Conservation (phyloP, 2,113 vertebrate species). For the Cathartes aura region DNA sequence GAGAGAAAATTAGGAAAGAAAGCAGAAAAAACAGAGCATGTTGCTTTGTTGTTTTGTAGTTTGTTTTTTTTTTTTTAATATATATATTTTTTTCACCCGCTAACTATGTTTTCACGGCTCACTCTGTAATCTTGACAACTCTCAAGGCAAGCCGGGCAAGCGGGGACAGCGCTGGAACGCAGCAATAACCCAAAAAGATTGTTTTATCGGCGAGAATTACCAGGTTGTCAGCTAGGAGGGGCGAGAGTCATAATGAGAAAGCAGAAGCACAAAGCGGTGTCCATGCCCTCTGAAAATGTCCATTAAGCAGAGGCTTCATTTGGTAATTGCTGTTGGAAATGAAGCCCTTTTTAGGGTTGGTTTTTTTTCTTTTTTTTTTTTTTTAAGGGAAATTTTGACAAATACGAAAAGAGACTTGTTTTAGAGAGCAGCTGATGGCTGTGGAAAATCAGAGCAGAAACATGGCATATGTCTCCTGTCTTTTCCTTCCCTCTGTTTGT, state of each 20-base stretch:
- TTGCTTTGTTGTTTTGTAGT: not conserved
- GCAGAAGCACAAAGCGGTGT: slow-evolving; percentile 9
- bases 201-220: slow-evolving; percentile 48
- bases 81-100: not conserved
- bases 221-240: slow-evolving; percentile 48
- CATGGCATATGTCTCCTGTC: not conserved
- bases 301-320: not conserved
- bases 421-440: not conserved
- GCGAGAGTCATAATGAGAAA: slow-evolving; percentile 14
- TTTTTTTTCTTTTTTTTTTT: no score
- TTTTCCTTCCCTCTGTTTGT: not conserved
- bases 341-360: not conserved
- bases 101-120: slow-evolving; percentile 43
- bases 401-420: no score
- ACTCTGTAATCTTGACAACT: slow-evolving; percentile 44
- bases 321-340: slow-evolving; percentile 19
- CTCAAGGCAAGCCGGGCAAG: not conserved
- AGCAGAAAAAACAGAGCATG: not conserved
- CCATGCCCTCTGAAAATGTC: slow-evolving; percentile 27
- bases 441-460: not conserved
- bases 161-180: not conserved
- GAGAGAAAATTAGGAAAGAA: not conserved
- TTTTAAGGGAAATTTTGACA: no score
- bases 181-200: not conserved
- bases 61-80: not conserved